Evolutionary conservation across 1,140 invertebrate genomes (phyloP), one percentile per base, ranked within the genome.

Genomic region (Nasonia longicornis): DNA sequence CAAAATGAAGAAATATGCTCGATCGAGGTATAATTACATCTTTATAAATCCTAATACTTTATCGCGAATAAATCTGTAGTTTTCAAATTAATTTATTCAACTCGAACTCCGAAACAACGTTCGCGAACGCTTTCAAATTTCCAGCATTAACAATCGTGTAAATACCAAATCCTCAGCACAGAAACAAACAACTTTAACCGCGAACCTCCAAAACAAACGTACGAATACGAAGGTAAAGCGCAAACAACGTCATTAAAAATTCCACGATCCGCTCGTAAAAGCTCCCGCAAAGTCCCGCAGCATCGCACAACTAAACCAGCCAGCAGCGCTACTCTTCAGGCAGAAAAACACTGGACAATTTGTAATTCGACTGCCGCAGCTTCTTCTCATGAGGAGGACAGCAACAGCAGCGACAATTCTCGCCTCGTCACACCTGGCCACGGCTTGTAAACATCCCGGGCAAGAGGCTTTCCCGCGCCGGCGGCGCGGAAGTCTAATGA

Each of bases 1-100:
- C 79, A 95, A 94, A 89, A 88, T 94, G 26, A 94, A 92, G 86
- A 93, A 93, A 84, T 95, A 92, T 87, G 92, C 92, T 67, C 92
- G 92, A 63, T 92, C 93, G 69, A 94, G 94, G 94, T 95, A 90
- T 89, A 81, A 29, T 72, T 74, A 80, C 72, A 79, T 78, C 3
- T 66, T 82, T 42, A 26, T 76, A 31, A 64, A 72, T 75, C 22
- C n/a, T 29, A 42, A 66, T 22, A 42, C 35, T 67, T 66, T 58
- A 81, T 77, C 73, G 11, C 14, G 14, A 48, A 48, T 2, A 16
- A 14, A 48, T 48, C 45, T 48, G 8, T 8, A 8, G 10, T 42
- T 42, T 48, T 14, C 45, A 12, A 48, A 48, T 1, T 1, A 48
- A 48, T 3, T 14, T 14, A 3, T 16, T 48, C 14, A 14, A 16